Evolutionary conservation across 30 jellyfish, hydroid and myxozoan genomes (phyloP), one percentile per base, ranked within the genome.

Genomic region (Hydractinia symbiolongicarpus): DNA sequence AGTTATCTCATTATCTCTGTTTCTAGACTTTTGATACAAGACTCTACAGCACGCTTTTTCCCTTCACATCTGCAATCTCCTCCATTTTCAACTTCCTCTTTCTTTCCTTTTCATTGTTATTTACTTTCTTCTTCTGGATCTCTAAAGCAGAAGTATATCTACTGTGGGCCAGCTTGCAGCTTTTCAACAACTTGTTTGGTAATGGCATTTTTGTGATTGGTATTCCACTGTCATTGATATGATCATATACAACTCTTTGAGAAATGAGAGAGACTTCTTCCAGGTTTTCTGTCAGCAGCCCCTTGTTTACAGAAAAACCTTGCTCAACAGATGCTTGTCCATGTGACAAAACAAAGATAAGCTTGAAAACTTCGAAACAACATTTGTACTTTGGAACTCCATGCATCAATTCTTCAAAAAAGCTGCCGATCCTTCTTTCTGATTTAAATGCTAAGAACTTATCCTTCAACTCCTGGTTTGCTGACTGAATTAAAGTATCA

Each of bases 251-350:
- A 8, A 67, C 10, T 44, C 77, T 67, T 19, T 67, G 77, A 20
- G 44, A 9, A 20, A 67, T 19, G 10, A 67, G 8, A 9, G 77
- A 67, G 13, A 8, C 49, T 44, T 67, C 49, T 67, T 67, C 44
- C 13, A 67, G 14, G 77, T 67, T 67, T 67, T 67, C 77, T 67
- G 19, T 44, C 77, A 67, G 19, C 14, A 67, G 49, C 19, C 19
- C 77, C 49, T 67, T 67, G 44, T 67, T 67, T 13, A 67, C 19
- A 20, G 77, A 67, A 67, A 67, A 67, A 14, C 77, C 77, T 44
- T 44, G 13, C 44, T 67, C 77, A 67, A 67, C 77, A 9, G 77
- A 14, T 9, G 77, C 77, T 67, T 67, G 77, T 9, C 77, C 77
- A 14, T 8, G 68, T 17, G 5, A 5, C 5, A 52, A 57, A 6